Evolutionary conservation across 2,113 vertebrate genomes (phyloP).

Genomic region (Megaleporinus macrocephalus): DNA sequence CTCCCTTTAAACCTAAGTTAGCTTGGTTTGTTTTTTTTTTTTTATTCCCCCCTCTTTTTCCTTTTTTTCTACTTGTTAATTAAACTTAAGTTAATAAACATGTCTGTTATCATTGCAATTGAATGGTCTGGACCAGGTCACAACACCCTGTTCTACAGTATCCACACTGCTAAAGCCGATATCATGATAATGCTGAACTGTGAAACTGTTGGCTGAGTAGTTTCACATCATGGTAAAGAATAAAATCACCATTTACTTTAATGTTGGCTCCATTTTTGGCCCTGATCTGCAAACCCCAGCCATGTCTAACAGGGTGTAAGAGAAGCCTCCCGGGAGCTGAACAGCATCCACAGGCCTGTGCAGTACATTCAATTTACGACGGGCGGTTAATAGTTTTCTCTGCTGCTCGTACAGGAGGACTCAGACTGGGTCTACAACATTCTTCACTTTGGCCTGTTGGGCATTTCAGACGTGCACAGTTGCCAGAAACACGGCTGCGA

Average conservation of each 20-base stretch:
- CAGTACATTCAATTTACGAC: background rate
- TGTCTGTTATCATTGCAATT: too few relatives aligned
- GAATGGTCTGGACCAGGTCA: too few relatives aligned
- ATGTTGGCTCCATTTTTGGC: background rate
- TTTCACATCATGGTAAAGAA: too few relatives aligned
- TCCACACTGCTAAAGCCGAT: too few relatives aligned
- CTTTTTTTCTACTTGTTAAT: too few relatives aligned
- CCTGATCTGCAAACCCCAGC: background rate
- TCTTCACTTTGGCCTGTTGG: background rate
- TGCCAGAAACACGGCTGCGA: slow-evolving; percentile 25
- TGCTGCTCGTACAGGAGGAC: background rate
- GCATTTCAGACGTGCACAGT: slow-evolving; percentile 14
- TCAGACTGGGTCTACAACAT: background rate
- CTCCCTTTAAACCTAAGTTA: too few relatives aligned
- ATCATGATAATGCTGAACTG: too few relatives aligned
- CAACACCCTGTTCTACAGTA: too few relatives aligned
- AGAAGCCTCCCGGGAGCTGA: background rate
- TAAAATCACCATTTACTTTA: background rate
- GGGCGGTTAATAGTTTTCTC: background rate
- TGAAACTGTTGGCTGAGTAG: too few relatives aligned
- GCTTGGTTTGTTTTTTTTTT: too few relatives aligned
- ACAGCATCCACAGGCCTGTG: background rate
- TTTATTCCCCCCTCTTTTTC: too few relatives aligned
- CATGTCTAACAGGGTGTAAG: background rate
- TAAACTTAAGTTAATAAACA: too few relatives aligned